Conservation (phyloP, 2,113 vertebrate genomes). For the Phycodurus eques region DNA sequence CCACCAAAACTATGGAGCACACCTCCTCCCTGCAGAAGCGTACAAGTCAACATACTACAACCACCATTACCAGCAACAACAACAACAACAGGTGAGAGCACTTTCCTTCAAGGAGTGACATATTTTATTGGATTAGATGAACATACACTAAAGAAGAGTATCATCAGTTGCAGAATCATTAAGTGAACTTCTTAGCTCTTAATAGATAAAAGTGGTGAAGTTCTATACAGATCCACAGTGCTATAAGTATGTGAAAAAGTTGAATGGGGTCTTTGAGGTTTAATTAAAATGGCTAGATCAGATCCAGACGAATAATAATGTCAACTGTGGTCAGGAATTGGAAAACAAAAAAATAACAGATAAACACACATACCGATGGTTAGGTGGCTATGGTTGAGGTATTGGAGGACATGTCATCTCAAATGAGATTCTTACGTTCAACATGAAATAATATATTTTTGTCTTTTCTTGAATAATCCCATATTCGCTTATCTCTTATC, state of each 20-base stretch:
- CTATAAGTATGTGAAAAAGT: not conserved
- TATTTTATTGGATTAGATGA: not conserved
- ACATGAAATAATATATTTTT: not conserved
- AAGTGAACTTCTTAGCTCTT: not conserved
- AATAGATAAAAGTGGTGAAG: not conserved
- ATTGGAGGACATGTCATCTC: not conserved
- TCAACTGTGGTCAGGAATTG: not conserved
- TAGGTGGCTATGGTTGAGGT: not conserved
- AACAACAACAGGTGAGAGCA: conserved; percentile 80
- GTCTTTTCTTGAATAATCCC: no score
- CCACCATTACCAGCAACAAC: conserved; percentile 59
- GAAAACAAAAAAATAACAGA: not conserved
- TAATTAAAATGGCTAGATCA: not conserved
- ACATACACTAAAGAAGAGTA: not conserved
- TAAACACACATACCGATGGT: not conserved
- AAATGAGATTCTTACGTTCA: not conserved
- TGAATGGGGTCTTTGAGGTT: not conserved
- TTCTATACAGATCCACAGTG: not conserved
- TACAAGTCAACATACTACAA: conserved; percentile 80
- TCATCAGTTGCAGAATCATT: not conserved
- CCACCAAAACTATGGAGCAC: conserved; percentile 86
- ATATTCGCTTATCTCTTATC: no score
- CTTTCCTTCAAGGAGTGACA: not conserved
- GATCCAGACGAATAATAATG: not conserved
- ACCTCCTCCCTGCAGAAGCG: conserved; percentile 78